Conservation (phyloP, 2,797 vertebrate genomes). For the Botia almorhae region DNA sequence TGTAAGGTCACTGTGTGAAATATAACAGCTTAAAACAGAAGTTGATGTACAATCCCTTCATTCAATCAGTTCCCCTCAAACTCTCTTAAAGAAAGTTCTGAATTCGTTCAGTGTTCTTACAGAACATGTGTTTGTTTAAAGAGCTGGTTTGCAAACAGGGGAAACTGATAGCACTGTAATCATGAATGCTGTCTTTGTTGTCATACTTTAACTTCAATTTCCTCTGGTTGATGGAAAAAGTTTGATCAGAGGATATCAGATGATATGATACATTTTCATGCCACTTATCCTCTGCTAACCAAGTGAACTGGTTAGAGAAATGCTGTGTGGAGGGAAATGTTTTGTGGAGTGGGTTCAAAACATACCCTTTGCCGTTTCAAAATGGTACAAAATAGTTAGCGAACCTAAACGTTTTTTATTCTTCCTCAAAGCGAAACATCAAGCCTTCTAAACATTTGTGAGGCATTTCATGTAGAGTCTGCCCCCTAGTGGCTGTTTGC, state of each 20-base stretch:
- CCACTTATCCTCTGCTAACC: too few relatives aligned
- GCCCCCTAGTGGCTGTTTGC: constrained; percentile 44
- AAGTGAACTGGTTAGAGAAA: too few relatives aligned
- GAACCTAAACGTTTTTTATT: too few relatives aligned
- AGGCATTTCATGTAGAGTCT: constrained; percentile 19
- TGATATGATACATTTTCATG: too few relatives aligned
- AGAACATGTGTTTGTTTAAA: not conserved
- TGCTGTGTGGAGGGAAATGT: too few relatives aligned
- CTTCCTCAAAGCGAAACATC: not conserved
- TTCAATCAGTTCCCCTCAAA: constrained; percentile 6
- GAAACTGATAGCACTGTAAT: constrained; percentile 6
- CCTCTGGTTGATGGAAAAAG: constrained; percentile 2
- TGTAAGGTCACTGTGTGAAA: constrained; percentile 12
- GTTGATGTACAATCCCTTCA: constrained; percentile 5
- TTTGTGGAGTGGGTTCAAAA: too few relatives aligned
- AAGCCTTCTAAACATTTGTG: not conserved
- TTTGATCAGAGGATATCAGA: constrained; percentile 1
- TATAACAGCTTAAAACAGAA: constrained; percentile 6
- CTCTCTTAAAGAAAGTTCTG: not conserved
- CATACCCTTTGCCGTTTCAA: too few relatives aligned
- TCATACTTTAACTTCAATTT: constrained; percentile 10
- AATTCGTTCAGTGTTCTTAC: not conserved
- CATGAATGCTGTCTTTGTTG: constrained; percentile 1
- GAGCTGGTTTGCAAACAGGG: not conserved
- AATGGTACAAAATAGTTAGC: too few relatives aligned